Evolutionary conservation across 2,888 invertebrate species (phyloP), one percentile per base, ranked within the genome.

Genomic region (Philonicus albiceps): DNA sequence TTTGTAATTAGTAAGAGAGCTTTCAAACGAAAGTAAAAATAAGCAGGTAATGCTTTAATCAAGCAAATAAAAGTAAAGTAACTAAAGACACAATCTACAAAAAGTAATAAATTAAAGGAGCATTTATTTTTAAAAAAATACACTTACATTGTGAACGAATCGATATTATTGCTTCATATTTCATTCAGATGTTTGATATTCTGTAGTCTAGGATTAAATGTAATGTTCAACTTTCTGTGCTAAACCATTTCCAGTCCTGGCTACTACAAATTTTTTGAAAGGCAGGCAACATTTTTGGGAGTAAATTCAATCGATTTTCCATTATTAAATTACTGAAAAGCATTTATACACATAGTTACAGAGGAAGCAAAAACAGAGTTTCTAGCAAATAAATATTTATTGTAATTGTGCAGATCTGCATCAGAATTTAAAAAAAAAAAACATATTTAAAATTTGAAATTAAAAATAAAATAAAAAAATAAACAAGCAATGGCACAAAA

Each of bases 401-500:
- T 81, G 34, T 34, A 81, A 81, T 81, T 11, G 55, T 81, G 81
- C 81, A 55, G 53, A 81, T n/a, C 53, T 55, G 34, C 19, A 30
- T 53, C 5, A 80, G 30, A 19, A 22, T 19, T 37, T 7, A 43
- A 43, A 43, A 43, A 43, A 31, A 31, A 43, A 55, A 80, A 81
- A 81, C 19, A 78, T 5, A 49, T 43, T 78, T 78, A 78, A 78
- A 78, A 78, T 78, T 78, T 27, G 22, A 11, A 78, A 76, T n/a
- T 3, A 37, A 40, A 76, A 43, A 78, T 22, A 6, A 76, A 78
- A 64, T 31, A 30, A 78, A 53, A 80, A 81, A 76, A 76, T 43
- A 76, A 81, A n/a, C n/a, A n/a, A 81, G 30, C 27, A 34, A 81
- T 81, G 81, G 81, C 81, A 81, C 81, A 55, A 81, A 55, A 49